Conservation (phyloP, 2,888 invertebrate genomes). For the Lycaena phlaeas region DNA sequence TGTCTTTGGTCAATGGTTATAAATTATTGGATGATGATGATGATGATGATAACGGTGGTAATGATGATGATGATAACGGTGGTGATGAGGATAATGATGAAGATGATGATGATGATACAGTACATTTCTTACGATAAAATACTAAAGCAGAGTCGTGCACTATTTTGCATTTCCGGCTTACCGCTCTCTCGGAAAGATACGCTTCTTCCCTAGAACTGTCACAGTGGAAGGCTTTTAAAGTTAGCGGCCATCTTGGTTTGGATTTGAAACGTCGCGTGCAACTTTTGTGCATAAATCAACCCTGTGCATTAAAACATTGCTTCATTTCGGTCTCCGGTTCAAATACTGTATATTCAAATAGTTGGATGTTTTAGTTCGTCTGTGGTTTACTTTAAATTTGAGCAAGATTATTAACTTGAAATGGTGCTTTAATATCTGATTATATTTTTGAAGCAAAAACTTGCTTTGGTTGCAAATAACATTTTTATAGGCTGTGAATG, state of each 20-base stretch:
- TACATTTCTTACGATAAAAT: background rate
- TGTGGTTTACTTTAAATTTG: no score
- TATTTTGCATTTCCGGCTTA: conserved; percentile 2
- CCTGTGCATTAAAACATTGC: background rate
- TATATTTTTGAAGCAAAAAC: background rate
- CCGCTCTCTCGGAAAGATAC: background rate
- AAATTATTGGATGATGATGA: no score
- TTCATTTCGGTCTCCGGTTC: background rate
- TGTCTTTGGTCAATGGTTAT: no score
- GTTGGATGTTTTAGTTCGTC: no score
- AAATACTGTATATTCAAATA: background rate
- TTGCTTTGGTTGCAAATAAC: background rate
- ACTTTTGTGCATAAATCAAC: conserved; percentile 4
- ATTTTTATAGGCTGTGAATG: no score
- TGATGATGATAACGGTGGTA: no score
- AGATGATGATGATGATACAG: background rate
- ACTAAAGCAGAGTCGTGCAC: background rate
- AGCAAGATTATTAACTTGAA: no score
- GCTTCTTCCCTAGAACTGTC: background rate
- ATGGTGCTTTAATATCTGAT: no score
- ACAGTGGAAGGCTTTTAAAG: background rate
- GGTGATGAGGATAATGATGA: no score
- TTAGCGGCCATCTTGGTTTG: conserved; percentile 4
- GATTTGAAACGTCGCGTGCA: conserved; percentile 1
- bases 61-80: no score